phyloP scores from a whole-genome alignment of 2,797 vertebrate species.

The Tapirus indicus region DNA sequence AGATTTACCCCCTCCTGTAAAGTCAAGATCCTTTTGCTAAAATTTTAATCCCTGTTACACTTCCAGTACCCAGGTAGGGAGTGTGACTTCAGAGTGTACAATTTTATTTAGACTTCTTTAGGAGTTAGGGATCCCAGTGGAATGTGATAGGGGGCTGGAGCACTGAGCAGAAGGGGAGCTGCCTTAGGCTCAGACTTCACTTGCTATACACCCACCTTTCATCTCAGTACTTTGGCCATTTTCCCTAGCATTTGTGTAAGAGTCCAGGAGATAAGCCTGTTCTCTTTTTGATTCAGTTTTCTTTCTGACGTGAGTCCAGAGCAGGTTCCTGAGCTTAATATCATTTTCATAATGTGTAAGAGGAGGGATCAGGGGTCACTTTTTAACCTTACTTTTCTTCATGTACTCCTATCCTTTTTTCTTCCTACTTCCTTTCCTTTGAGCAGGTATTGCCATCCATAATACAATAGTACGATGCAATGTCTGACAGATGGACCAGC shows the following conservation, averaged over 20 bases:
- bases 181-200: background rate
- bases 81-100: background rate
- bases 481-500: background rate
- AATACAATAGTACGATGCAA: background rate
- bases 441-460: background rate
- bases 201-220: background rate
- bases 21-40: background rate
- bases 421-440: background rate
- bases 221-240: background rate
- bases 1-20: background rate
- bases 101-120: accelerated
- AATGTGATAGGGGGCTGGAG: accelerated
- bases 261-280: background rate
- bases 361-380: background rate
- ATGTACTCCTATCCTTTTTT: background rate
- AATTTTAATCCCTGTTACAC: background rate
- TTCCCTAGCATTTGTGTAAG: background rate
- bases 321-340: background rate
- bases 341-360: background rate
- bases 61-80: background rate
- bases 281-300: background rate
- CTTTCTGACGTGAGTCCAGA: background rate
- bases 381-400: background rate
- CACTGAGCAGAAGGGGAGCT: background rate
- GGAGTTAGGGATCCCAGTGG: background rate